These are phyloP conservation scores for Cygnus buccinator DNA, from an alignment of 2,113 vertebrate species.

Conservation along the genomic window DNA sequence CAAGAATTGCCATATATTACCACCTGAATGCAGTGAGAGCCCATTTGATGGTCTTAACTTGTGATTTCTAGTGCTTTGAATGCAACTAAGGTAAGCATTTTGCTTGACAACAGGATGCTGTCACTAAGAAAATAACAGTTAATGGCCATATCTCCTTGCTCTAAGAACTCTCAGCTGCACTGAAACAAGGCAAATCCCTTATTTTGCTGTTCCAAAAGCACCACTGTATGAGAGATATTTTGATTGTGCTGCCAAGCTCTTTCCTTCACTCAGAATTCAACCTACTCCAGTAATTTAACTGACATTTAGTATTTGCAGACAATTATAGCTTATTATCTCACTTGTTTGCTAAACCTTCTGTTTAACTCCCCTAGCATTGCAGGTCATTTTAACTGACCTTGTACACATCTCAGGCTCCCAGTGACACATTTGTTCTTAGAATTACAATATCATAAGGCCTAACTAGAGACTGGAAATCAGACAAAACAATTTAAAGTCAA, in stretches of 20 bases:
- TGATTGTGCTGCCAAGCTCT: neutral
- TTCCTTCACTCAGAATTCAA: neutral
- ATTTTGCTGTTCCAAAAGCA: slow-evolving; percentile 22
- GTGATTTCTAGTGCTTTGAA: slow-evolving; percentile 44
- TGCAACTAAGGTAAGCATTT: slow-evolving; percentile 22
- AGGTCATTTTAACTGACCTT: neutral
- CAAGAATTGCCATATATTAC: neutral
- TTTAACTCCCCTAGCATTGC: neutral
- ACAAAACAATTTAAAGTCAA: neutral
- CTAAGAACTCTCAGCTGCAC: neutral
- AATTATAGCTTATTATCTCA: neutral
- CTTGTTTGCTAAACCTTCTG: neutral
- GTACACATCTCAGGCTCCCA: neutral
- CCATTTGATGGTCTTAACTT: slow-evolving; percentile 53
- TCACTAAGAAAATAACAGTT: slow-evolving; percentile 69
- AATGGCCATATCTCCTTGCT: slow-evolving; percentile 54
- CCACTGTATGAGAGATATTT: slow-evolving; percentile 6
- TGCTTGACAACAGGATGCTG: slow-evolving; percentile 48
- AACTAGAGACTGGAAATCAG: neutral
- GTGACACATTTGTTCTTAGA: neutral
- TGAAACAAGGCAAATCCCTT: slow-evolving; percentile 30
- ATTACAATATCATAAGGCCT: neutral
- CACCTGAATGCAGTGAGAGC: slow-evolving; percentile 32
- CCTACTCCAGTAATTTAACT: neutral
- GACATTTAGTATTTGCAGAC: neutral